Evolutionary conservation across 2,113 vertebrate genomes (phyloP).

Genomic region (Chloropsis hardwickii): DNA sequence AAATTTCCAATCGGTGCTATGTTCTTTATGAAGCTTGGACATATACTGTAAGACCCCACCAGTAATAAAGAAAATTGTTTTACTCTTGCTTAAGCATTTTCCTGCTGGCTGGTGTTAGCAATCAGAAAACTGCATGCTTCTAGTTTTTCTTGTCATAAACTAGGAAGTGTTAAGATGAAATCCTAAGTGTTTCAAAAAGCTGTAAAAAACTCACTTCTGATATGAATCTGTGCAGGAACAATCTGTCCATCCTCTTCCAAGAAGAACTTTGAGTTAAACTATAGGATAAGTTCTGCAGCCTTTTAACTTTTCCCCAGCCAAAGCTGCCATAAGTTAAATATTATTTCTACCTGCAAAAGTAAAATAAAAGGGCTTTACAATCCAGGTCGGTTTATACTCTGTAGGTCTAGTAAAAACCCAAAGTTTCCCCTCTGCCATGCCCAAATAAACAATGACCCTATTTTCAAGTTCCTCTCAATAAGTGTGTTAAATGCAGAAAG

Average conservation of each 20-base stretch:
- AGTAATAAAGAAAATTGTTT: neutral
- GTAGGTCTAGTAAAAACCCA: neutral
- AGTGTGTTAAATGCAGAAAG: slow-evolving; percentile 57
- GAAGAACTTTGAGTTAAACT: neutral
- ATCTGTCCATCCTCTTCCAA: neutral
- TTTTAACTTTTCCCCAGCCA: neutral
- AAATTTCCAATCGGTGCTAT: neutral
- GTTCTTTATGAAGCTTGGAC: neutral
- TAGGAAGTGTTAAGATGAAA: neutral
- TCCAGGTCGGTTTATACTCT: neutral
- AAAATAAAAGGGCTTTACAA: neutral
- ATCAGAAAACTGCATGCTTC: neutral
- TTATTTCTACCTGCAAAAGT: slow-evolving; percentile 13
- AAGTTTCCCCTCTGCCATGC: neutral
- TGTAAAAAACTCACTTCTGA: neutral
- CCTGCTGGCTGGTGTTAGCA: neutral
- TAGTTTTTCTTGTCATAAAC: neutral
- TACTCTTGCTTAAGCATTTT: neutral
- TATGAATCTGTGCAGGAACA: neutral
- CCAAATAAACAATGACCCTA: slow-evolving; percentile 41
- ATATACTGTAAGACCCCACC: neutral
- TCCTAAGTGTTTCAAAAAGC: neutral
- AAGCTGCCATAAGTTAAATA: neutral
- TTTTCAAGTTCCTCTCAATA: slow-evolving; percentile 50
- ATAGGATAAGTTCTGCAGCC: neutral